Evolutionary conservation across 2,888 invertebrate genomes (phyloP), one percentile per base, ranked within the genome.

Genomic region (Lysandra coridon): DNA sequence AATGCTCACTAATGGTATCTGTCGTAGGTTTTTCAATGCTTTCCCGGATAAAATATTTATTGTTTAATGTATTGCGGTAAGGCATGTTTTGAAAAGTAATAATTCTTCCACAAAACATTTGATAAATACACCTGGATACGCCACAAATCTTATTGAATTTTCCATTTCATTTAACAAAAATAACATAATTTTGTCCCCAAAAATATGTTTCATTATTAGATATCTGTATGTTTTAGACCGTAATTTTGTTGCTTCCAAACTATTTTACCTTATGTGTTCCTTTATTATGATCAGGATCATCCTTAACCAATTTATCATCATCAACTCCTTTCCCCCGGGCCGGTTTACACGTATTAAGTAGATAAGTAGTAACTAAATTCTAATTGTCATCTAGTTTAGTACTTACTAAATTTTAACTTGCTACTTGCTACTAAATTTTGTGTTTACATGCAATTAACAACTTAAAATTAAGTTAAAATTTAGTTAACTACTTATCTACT

Each of bases 1-100:
- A 90, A 91, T 91, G 89, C 88, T 87, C 85, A 87, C 90, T 93
- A 93, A 93, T 93, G 91, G 91, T 87, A 86, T 88, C 87, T 88
- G 86, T 87, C 85, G 62, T 79, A 62, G 40, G 86, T 86, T 87
- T 88, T 87, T 87, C 82, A 87, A 88, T 86, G 83, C 85, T 84
- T 83, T 83, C 83, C 83, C 82, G 82, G 83, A 83, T 83, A 79
- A 80, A 79, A 80, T 81, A 62, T 79, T 76, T 80, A 82, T 83
- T 79, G 79, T 79, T 80, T 78, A 78, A 69, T 37, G 33, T 69
- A 37, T 69, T 69, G 69, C 37, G 0, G 69, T 12, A 62, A 69
- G 57, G 80, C 79, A 80, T 82, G 73, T 81, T 81, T 40, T 80
- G 80, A 79, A 80, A 79, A 33, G 69, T 69, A 33, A 37, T 69